A percentile compares a stretch with the other conserved stretches of the same genome.
phyloP scores from a whole-genome alignment of 2,888 invertebrate species.

The Papilio demoleus region DNA sequence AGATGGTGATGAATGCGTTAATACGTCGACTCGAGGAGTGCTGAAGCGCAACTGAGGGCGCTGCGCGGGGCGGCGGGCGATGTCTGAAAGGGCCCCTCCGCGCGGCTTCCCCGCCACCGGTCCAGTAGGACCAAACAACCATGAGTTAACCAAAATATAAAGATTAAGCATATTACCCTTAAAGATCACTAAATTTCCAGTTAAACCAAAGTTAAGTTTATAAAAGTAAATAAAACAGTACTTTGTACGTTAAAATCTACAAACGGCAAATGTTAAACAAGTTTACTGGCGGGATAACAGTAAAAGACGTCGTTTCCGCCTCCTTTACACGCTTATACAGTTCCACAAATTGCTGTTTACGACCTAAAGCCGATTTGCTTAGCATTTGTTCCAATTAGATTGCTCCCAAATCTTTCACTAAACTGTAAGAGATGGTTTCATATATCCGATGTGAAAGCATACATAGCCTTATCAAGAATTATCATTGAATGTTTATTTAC shows the following conservation, averaged over 20 bases:
- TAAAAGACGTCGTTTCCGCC: constrained; percentile 28
- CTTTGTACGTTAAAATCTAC: neutral
- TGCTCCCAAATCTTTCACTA: neutral
- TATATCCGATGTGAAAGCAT: neutral
- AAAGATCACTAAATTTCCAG: neutral
- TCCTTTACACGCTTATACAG: constrained; percentile 13
- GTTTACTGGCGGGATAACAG: constrained; percentile 32
- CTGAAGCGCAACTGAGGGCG: too few relatives aligned
- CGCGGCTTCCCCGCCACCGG: too few relatives aligned
- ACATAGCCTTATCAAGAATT: constrained; percentile 8
- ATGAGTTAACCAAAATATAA: neutral
- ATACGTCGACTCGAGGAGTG: too few relatives aligned
- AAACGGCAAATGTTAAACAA: constrained; percentile 15
- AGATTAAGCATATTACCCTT: neutral
- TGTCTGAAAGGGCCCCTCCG: too few relatives aligned
- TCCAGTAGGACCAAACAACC: too few relatives aligned
- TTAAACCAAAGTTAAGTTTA: neutral
- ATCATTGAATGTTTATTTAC: constrained; percentile 14
- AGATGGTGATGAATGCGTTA: too few relatives aligned
- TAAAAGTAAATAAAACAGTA: constrained; percentile 2
- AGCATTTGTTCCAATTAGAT: constrained; percentile 4
- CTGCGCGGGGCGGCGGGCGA: too few relatives aligned
- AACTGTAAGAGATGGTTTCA: neutral
- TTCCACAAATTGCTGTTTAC: constrained; percentile 19
- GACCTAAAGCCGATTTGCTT: neutral